Base-by-base conservation (phyloP, 2,113 vertebrate species). In the Nesoenas mayeri region DNA sequence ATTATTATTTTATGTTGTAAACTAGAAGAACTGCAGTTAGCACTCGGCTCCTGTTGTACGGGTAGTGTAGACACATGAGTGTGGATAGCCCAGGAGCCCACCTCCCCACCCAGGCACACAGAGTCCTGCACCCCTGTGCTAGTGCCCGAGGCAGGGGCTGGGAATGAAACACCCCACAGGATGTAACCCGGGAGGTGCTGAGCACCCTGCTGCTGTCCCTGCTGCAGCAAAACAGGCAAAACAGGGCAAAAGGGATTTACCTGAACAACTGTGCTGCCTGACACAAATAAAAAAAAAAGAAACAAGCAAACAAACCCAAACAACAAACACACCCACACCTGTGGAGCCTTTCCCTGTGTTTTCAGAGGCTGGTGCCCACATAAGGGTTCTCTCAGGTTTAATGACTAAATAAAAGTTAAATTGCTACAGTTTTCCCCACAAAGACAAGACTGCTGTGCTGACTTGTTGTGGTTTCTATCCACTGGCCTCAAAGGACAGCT, bases 51-150 rank as follows among this genome's bases (percentile, higher is more conserved):
- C 26, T 77, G 3, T 12, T 44, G 15, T 31, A 65, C 19, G 16
- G 18, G 38, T 17, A 13, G 11, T 12, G 53, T 12, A 15, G 12
- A 15, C 19, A 34, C 13, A 7, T 0, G 1, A 2, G 4, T 1
- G 0, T 2, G 7, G 13, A 21, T 1, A 56, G n/a, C 40, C n/a
- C 50, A 72, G 13, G 16, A 65, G 7, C 15, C 19, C 17, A 50
- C 40, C 34, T 77, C 53, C 51, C 0, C 2, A 18, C n/a, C n/a
- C 5, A 14, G 16, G 20, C 6, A 2, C 74, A 47, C 21, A 25
- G 58, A 56, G 19, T n/a, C 15, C 51, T 62, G 50, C 47, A 70
- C 17, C 6, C 9, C 5, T 15, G 3, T 78, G 56, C 73, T 81
- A 69, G 56, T 17, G 34, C 70, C 74, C 26, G 89, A 57, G 61